Evolutionary conservation across 2,888 invertebrate genomes (phyloP).

Genomic region (Drosophila diplacantha): DNA sequence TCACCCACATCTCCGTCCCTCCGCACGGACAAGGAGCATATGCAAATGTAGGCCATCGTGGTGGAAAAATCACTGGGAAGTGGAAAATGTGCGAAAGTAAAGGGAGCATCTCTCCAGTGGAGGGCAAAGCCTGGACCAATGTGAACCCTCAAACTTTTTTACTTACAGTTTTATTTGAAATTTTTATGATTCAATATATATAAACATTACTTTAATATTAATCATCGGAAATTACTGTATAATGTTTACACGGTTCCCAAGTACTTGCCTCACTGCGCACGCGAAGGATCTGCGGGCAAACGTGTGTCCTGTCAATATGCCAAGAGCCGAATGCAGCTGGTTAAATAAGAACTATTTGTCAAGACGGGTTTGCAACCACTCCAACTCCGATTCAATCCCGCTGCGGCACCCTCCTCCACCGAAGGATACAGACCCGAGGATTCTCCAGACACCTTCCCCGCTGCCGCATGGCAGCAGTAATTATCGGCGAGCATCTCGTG

Average conservation of each 20-base stretch:
- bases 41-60: constrained; percentile 24
- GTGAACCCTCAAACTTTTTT: not conserved
- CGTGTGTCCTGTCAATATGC: constrained; percentile 31
- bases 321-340: constrained; percentile 24
- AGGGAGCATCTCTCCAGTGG: too few relatives aligned
- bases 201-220: not conserved
- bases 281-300: constrained; percentile 9
- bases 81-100: not conserved
- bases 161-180: too few relatives aligned
- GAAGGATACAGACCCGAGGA: not conserved
- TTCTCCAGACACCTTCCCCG: not conserved
- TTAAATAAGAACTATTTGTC: constrained; percentile 14
- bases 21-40: constrained; percentile 21
- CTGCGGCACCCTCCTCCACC: too few relatives aligned
- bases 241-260: not conserved
- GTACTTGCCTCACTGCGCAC: constrained; percentile 1
- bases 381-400: not conserved
- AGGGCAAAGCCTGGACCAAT: not conserved
- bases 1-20: not conserved
- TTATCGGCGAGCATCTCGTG: constrained; percentile 14
- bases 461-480: constrained; percentile 8
- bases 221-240: not conserved
- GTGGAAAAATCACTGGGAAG: not conserved
- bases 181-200: too few relatives aligned
- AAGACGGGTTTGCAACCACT: not conserved